Evolutionary conservation across 2,888 invertebrate genomes (phyloP), one percentile per base, ranked within the genome.

Genomic region (Chrysolina haemoptera): DNA sequence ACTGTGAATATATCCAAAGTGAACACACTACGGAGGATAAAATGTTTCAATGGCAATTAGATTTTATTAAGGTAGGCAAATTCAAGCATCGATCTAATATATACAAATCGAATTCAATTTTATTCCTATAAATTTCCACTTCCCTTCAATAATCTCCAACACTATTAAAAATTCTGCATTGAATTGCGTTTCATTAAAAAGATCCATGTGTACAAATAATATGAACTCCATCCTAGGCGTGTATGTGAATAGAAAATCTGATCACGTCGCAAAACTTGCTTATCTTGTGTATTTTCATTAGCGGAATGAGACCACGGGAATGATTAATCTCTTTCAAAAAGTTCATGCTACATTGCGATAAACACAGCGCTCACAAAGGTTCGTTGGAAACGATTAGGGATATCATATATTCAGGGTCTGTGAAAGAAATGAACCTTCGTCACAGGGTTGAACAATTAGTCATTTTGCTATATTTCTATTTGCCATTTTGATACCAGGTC

Each of bases 271-370:
- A 4, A 20, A 20, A 53, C 18, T 53, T 20, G 20, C 53, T 53
- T 53, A 53, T 53, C 53, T 53, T 12, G 20, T 53, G 53, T 43
- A 43, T 53, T 20, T 53, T 53, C 53, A 53, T 53, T 53, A 53
- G 53, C 20, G 53, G 22, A 53, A 53, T 53, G 53, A 53, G 53
- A 53, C 20, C 20, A 53, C 20, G 18, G 9, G 53, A 53, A 53
- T 53, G 53, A 53, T 20, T 53, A 53, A 53, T 20, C 53, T 53
- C 20, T 53, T 53, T 53, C 53, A 53, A 53, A 20, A 53, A 53
- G 53, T 53, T 18, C 53, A 10, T 14, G 53, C 53, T 6, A 53
- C 20, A 53, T 53, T 53, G 53, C 53, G 53, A 53, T 53, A 53
- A 53, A 53, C 20, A 53, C 18, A 20, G 20, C 53, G 53, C 10